Conservation (phyloP, 2,888 invertebrate genomes). For the Hydropsyche betteni region DNA sequence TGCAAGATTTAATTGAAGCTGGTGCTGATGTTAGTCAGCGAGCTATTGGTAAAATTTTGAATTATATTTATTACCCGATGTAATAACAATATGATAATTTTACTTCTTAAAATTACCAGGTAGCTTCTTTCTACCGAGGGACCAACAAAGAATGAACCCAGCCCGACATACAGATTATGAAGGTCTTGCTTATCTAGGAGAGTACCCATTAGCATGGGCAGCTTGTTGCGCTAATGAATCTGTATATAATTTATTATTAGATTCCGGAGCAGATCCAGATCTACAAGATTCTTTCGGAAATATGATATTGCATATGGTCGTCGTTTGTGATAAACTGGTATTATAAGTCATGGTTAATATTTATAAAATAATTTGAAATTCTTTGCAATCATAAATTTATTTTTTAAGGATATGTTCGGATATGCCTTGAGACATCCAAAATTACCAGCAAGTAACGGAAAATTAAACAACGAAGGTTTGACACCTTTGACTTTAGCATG, state of each 20-base stretch:
- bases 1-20: conserved; percentile 90
- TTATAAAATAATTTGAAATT: conserved; percentile 13
- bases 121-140: conserved; percentile 94
- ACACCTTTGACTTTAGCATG: conserved; percentile 97
- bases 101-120: conserved; percentile 58
- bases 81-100: too few species aligned
- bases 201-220: conserved; percentile 97
- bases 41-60: conserved; percentile 76
- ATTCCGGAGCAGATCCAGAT: conserved; percentile 94
- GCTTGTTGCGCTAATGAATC: conserved; percentile 97
- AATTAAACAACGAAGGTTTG: conserved; percentile 87
- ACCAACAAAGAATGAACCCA: conserved; percentile 85
- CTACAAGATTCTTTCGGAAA: conserved; percentile 97
- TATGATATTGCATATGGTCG: conserved; percentile 99
- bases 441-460: conserved; percentile 90
- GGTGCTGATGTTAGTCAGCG: conserved; percentile 93
- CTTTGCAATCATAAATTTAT: conserved; percentile 40
- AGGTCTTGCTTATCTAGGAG: conserved; percentile 96
- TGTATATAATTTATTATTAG: conserved; percentile 93
- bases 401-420: conserved; percentile 92
- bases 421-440: conserved; percentile 96
- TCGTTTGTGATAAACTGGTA: conserved; percentile 96
- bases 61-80: neutral
- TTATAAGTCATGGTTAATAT: conserved; percentile 47
- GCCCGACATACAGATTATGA: conserved; percentile 91